Evolutionary conservation across 1,140 invertebrate species (phyloP).

Genomic region (Grapholita molesta): DNA sequence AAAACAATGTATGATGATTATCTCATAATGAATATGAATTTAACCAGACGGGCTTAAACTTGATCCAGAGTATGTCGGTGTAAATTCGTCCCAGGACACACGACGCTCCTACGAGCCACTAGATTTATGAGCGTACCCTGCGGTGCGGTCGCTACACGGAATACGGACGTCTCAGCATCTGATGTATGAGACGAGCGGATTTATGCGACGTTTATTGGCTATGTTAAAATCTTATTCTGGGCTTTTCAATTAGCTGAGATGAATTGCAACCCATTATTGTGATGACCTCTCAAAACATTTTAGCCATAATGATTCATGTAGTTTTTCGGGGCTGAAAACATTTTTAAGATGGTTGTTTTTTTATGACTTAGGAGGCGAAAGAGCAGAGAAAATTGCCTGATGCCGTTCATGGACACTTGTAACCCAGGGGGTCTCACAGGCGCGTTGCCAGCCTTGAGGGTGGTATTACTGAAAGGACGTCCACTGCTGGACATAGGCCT

Average conservation of each 20-base stretch:
- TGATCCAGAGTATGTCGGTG: constrained; percentile 24
- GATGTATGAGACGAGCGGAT: constrained; percentile 50
- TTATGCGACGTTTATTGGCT: constrained; percentile 54
- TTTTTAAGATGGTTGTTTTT: too few species aligned
- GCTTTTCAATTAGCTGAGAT: constrained; percentile 18
- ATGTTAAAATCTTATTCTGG: constrained; percentile 36
- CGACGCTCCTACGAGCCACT: constrained; percentile 28
- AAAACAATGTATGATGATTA: not conserved
- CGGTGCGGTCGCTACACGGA: constrained; percentile 26
- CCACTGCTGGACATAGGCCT: too few species aligned
- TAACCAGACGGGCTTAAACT: not conserved
- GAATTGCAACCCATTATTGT: too few species aligned
- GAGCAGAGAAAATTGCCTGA: too few species aligned
- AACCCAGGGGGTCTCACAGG: too few species aligned
- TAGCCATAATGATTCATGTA: constrained; percentile 31
- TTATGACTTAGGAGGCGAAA: too few species aligned
- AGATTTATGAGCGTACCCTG: constrained; percentile 56
- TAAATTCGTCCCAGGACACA: constrained; percentile 29
- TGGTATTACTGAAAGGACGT: too few species aligned
- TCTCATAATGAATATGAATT: not conserved
- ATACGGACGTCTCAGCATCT: constrained; percentile 39
- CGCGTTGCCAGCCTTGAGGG: too few species aligned
- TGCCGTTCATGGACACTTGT: too few species aligned
- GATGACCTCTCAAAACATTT: too few species aligned
- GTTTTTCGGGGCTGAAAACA: too few species aligned